Evolutionary conservation across 2,113 vertebrate genomes (phyloP).

Genomic region (Catharus bicknelli): DNA sequence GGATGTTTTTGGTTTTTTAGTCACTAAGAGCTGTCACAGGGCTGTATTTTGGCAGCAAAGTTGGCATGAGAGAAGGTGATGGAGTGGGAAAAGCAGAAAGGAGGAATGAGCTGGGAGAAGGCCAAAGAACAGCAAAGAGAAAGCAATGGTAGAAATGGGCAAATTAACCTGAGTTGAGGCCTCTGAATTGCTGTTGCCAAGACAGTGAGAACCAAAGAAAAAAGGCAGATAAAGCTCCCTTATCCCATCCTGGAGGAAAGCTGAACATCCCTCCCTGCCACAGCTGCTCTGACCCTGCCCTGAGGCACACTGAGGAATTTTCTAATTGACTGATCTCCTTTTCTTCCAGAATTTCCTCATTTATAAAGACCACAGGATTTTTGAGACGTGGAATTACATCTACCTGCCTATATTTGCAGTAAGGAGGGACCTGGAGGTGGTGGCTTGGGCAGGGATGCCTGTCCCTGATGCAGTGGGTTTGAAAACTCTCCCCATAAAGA

Average conservation of each 20-base stretch:
- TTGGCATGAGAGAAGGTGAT: neutral
- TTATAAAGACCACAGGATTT: rapidly evolving
- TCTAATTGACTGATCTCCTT: neutral
- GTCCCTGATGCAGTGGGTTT: neutral
- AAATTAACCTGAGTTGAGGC: neutral
- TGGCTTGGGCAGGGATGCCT: neutral
- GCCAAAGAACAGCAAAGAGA: neutral
- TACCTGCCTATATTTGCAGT: neutral
- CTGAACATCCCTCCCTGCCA: neutral
- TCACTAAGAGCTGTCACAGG: neutral
- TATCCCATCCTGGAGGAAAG: neutral
- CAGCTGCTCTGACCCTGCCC: neutral
- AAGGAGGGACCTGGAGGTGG: neutral
- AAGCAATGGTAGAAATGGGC: neutral
- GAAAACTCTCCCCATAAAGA: neutral
- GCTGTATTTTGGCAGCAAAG: neutral
- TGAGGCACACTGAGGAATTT: neutral
- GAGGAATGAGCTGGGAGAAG: neutral
- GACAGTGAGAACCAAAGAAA: neutral
- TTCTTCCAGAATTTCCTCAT: neutral
- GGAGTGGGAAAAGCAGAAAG: neutral
- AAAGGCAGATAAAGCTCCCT: neutral
- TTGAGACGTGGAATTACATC: rapidly evolving
- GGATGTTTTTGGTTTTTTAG: neutral
- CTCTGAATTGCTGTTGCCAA: neutral